phyloP scores from a whole-genome alignment of 1,140 invertebrate genomes.

The Aphis gossypii region DNA sequence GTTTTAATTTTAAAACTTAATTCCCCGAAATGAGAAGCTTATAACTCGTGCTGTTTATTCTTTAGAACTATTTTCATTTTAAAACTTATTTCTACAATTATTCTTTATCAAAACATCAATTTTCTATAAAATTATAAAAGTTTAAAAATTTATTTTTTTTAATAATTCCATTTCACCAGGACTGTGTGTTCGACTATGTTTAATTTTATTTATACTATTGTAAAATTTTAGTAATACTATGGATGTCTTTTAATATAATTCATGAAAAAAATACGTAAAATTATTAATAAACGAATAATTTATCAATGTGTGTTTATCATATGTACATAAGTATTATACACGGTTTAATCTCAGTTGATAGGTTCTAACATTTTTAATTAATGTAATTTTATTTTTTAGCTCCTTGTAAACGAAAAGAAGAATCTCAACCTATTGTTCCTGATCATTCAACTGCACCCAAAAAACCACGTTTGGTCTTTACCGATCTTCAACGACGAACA shows the following conservation, averaged over 20 bases:
- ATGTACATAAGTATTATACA: no score
- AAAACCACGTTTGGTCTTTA: conserved; percentile 99
- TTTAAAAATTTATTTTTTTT: background rate
- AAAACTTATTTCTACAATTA: background rate
- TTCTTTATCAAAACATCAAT: background rate
- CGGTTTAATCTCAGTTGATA: background rate
- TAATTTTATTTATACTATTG: background rate
- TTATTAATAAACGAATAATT: background rate
- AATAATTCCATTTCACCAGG: background rate
- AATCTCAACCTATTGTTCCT: conserved; percentile 71
- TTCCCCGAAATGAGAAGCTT: background rate
- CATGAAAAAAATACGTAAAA: background rate
- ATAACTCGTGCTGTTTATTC: background rate
- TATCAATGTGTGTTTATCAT: background rate
- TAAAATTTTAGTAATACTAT: background rate
- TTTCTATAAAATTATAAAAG: background rate
- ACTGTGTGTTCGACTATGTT: background rate
- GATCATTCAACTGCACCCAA: conserved; percentile 91
- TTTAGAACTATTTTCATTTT: background rate
- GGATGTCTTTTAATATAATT: background rate
- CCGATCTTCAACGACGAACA: conserved; percentile 98
- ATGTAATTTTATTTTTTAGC: conserved; percentile 59
- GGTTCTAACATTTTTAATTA: background rate
- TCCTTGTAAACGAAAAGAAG: conserved; percentile 96
- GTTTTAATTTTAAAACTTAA: background rate